Evolutionary conservation across 2,113 vertebrate genomes (phyloP), one percentile per base, ranked within the genome.

Genomic region (Cairina moschata): DNA sequence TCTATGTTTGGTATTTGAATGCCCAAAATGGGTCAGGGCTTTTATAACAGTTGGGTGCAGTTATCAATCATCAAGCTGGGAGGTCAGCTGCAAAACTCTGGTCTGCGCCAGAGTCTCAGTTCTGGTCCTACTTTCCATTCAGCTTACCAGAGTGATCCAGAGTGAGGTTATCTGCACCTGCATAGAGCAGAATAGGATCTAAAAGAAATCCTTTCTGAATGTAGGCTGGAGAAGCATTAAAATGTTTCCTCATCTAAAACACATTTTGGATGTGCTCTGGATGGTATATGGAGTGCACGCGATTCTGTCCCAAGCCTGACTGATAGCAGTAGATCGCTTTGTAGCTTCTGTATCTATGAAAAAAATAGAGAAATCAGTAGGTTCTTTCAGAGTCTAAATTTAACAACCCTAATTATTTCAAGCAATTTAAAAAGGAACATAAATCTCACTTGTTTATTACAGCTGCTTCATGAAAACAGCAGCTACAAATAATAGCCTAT

Each of bases 361-460:
- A 55, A 67, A 85, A 75, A n/a, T 3, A 44, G 58, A 90, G 68
- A 88, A 92, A 93, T 94, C 69, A 63, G 66, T 86, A 78, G 52
- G 55, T 86, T 83, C 66, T 90, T 96, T 76, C 69, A 46, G 55
- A 85, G 59, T 66, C 69, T 83, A 89, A 93, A 95, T 94, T 96
- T 93, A 94, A 68, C 90, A 84, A 17, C 0, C 0, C 20, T 89
- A 69, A 69, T 95, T 84, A 94, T 94, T 92, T 82, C 69, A 73
- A 85, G 71, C 78, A 44, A 73, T 82, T 86, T 88, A 1, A 63
- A 93, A 91, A 85, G 54, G 40, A 92, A 63, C 58, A 85, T 92
- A 93, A 86, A 92, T 95, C 83, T 84, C 36, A 0, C 65, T 86
- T 88, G 79, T 88, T 94, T 95, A 93, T 93, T 95, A 92, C 73